These are phyloP conservation scores for Zygothrica quintamaculata DNA, from an alignment of 2,888 invertebrate genomes.

Conservation along the genomic window DNA sequence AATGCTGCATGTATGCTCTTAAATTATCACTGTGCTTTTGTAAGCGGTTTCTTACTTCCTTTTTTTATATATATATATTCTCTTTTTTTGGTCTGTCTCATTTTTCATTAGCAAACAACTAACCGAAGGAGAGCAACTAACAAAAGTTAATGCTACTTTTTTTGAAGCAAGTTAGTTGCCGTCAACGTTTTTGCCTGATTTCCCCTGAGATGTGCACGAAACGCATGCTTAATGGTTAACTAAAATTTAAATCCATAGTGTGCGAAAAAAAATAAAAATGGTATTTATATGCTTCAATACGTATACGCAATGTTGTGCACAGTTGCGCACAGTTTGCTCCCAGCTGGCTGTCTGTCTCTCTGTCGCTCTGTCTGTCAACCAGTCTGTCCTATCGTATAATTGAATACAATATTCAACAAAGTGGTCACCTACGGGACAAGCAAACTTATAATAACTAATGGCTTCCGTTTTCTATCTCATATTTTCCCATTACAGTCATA, in stretches of 20 bases:
- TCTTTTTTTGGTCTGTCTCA: conserved; percentile 6
- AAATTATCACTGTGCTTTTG: conserved; percentile 46
- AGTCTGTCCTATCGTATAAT: conserved; percentile 13
- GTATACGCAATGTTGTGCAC: conserved; percentile 31
- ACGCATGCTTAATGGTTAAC: conserved; percentile 32
- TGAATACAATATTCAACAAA: conserved; percentile 30
- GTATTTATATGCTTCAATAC: conserved; percentile 20
- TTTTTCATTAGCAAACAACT: conserved; percentile 47
- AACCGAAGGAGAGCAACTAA: conserved; percentile 9
- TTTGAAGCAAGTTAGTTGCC: conserved; percentile 24
- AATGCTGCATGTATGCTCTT: conserved; percentile 33
- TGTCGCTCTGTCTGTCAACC: too few relatives aligned
- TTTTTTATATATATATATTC: background rate
- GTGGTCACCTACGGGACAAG: conserved; percentile 3
- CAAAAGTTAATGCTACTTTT: conserved; percentile 12
- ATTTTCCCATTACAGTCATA: conserved; percentile 10
- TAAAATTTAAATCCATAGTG: conserved; percentile 19
- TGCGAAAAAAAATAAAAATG: conserved; percentile 1
- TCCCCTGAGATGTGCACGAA: conserved; percentile 56
- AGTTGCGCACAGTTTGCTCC: conserved; percentile 1
- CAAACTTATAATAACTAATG: conserved; percentile 44
- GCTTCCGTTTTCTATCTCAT: conserved; percentile 32
- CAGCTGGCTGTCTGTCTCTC: conserved; percentile 15
- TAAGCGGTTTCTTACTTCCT: background rate
- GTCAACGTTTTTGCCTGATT: conserved; percentile 64